These are phyloP conservation scores for Procavia capensis DNA, from an alignment of 2,113 vertebrate genomes.

Conservation along the genomic window DNA sequence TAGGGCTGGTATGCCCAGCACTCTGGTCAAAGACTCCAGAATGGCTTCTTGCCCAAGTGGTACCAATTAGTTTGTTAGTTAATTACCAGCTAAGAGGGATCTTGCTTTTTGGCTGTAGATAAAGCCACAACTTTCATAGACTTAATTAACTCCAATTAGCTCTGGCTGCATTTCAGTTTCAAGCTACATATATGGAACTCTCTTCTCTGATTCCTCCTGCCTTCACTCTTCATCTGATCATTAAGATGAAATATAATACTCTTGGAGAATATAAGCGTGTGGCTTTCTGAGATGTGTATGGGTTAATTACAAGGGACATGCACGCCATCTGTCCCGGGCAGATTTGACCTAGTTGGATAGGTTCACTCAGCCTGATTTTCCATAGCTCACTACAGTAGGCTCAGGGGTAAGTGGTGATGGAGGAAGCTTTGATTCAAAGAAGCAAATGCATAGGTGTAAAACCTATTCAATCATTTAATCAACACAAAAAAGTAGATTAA, in stretches of 20 bases:
- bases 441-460: neutral
- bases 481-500: neutral
- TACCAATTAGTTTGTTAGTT: neutral
- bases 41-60: neutral
- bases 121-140: neutral
- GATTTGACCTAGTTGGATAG: conserved; percentile 35
- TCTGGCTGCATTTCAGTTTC: neutral
- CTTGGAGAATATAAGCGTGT: neutral
- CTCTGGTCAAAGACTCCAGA: neutral
- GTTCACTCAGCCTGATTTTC: conserved; percentile 50
- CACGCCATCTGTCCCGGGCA: neutral
- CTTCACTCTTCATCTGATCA: neutral
- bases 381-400: neutral
- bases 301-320: conserved; percentile 24
- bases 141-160: neutral
- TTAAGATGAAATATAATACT: conserved; percentile 18
- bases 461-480: neutral
- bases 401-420: conserved; percentile 35
- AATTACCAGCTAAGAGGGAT: neutral
- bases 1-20: neutral
- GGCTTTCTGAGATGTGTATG: neutral
- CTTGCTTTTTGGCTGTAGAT: neutral
- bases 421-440: conserved; percentile 18
- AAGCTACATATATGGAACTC: neutral
- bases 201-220: neutral